A percentile compares a stretch with the other conserved stretches of the same genome.
These are phyloP conservation scores for Caenorhabditis wallacei DNA, from an alignment of 2,888 invertebrate species.

Conservation along the genomic window DNA sequence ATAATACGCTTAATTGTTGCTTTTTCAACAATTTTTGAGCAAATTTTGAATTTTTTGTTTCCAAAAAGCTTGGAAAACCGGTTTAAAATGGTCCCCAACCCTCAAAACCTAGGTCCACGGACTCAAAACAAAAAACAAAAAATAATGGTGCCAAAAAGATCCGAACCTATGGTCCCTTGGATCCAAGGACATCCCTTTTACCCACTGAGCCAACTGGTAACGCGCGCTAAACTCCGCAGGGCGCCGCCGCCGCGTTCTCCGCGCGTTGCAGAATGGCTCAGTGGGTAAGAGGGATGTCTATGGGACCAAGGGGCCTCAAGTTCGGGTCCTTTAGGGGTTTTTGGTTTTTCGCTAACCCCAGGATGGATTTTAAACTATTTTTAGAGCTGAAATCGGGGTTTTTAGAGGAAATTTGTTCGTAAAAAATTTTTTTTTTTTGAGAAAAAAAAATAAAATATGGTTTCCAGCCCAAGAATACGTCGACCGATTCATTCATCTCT, in stretches of 20 bases:
- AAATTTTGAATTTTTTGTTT: background rate
- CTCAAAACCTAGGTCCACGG: background rate
- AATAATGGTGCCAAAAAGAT: background rate
- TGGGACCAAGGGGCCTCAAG: background rate
- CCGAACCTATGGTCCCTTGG: background rate
- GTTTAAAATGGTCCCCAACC: no score
- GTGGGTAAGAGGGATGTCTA: background rate
- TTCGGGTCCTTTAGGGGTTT: background rate
- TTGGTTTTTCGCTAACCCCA: background rate
- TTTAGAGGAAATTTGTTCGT: no score
- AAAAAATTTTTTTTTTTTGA: no score
- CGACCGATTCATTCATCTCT: conserved; percentile 81
- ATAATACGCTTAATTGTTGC: no score
- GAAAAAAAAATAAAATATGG: no score
- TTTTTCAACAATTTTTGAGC: no score
- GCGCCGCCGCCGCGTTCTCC: background rate
- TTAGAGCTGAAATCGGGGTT: no score
- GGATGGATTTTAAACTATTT: no score
- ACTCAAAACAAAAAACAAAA: background rate
- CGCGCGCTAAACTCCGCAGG: background rate
- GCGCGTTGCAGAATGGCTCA: background rate
- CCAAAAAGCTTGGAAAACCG: no score
- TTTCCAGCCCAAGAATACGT: conserved; percentile 81
- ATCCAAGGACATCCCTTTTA: background rate
- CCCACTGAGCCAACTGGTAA: background rate